Evolutionary conservation across 1,140 invertebrate genomes (phyloP).

Genomic region (Drosophila malerkotliana): DNA sequence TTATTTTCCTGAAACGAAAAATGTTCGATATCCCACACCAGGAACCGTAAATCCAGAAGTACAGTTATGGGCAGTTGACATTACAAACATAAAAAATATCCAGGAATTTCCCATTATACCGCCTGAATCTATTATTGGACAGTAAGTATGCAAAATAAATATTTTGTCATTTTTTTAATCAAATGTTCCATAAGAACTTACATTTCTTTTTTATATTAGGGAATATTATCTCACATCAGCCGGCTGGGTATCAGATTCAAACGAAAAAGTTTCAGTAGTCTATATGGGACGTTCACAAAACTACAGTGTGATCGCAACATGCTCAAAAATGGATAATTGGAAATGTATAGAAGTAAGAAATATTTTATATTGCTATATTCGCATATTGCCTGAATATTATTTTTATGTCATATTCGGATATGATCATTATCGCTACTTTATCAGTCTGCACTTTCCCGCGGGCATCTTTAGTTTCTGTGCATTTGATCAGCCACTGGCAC

Average conservation of each 20-base stretch:
- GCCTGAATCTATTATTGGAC: conserved; percentile 88
- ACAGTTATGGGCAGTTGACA: conserved; percentile 91
- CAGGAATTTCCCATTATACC: conserved; percentile 88
- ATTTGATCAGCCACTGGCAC: too few relatives aligned
- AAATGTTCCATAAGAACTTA: neutral
- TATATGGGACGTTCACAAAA: conserved; percentile 97
- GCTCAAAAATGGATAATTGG: conserved; percentile 90
- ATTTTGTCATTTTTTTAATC: neutral
- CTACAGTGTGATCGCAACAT: conserved; percentile 91
- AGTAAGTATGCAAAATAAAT: conserved; percentile 85
- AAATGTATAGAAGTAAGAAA: conserved; percentile 91
- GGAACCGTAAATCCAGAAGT: conserved; percentile 94
- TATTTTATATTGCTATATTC: neutral
- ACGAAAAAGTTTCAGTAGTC: conserved; percentile 90
- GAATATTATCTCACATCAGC: conserved; percentile 96
- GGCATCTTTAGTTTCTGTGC: too few relatives aligned
- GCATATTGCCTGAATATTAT: too few relatives aligned
- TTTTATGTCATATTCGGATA: too few relatives aligned
- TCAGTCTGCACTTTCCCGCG: too few relatives aligned
- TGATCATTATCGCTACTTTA: too few relatives aligned
- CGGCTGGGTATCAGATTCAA: conserved; percentile 90
- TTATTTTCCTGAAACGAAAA: conserved; percentile 90
- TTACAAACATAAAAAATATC: conserved; percentile 87
- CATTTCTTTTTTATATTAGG: conserved; percentile 84
- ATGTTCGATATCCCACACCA: conserved; percentile 91